Base-by-base conservation (phyloP, 2,888 invertebrate species). In the Archaeoteleia sp. region DNA sequence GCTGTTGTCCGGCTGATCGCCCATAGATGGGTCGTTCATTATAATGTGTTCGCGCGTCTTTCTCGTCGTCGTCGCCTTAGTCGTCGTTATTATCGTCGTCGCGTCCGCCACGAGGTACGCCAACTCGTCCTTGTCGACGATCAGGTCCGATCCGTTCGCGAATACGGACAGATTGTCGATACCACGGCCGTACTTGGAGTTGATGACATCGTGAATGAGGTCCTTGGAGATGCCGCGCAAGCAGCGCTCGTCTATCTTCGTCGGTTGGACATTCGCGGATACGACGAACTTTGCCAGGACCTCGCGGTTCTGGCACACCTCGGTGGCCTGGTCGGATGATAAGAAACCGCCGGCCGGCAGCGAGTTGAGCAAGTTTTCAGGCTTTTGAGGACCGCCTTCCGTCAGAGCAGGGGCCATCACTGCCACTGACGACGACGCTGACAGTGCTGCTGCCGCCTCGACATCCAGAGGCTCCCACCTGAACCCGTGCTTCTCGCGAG, bases 391-490 rank as follows among this genome's bases (percentile, higher is more conserved):
- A 84, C 83, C 85, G 76, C 89, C 90, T 88, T 94, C 93, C 85
- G 95, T 93, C 87, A 95, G 91, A 89, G 95, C 95, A 89, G 95
- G 95, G 90, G 95, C 95, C 95, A 96, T 95, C 90, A 93, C 89
- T 92, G 91, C 88, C 88, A 88, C 89, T 78, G 84, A 82, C 84
- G 81, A 74, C 80, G 81, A 81, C 81, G 80, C 79, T 77, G 82
- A 79, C 80, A 80, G 80, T 80, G 80, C 79, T 77, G 82, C 80
- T 79, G 82, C 80, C 75, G 84, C 82, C 82, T 84, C 85, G 82
- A 85, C 85, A 85, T 85, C 80, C 84, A 85, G 85, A 83, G 82
- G 82, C 83, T 78, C 79, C 82, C 80, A 76, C 79, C 80, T 78
- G 77, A 74, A 77, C 75, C 70, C 73, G 53, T 62, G 62, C 72